These are phyloP conservation scores for Pyrrhia umbra DNA, from an alignment of 2,888 invertebrate species.

Conservation along the genomic window DNA sequence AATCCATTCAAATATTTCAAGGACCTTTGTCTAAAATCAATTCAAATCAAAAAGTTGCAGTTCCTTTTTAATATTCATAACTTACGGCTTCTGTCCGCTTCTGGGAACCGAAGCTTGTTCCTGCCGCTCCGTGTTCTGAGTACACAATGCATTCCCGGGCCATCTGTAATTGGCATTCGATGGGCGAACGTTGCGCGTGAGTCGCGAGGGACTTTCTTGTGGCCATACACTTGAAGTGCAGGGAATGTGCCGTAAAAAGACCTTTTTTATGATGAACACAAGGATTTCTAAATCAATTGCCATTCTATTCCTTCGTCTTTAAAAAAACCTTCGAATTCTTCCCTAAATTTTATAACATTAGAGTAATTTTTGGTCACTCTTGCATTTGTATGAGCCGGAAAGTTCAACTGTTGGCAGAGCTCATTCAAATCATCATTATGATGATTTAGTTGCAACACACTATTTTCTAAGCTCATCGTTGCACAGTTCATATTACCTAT, in stretches of 20 bases:
- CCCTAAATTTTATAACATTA: no score
- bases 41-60: constrained; percentile 13
- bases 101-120: constrained; percentile 62
- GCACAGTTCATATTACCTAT: no score
- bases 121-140: constrained; percentile 58
- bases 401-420: no score
- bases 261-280: not conserved
- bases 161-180: constrained; percentile 56
- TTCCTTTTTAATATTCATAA: constrained; percentile 53
- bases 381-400: no score
- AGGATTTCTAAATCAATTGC: not conserved
- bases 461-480: no score
- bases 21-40: not conserved
- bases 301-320: no score
- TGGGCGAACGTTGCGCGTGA: constrained; percentile 42
- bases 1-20: constrained; percentile 14
- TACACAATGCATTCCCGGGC: constrained; percentile 61
- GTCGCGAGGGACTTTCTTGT: constrained; percentile 41
- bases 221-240: constrained; percentile 23
- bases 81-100: constrained; percentile 39
- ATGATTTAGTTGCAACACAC: no score
- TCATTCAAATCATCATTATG: no score
- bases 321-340: no score
- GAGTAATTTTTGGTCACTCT: no score
- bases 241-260: not conserved